Conservation (phyloP, 35 echinoderm and acorn worm species). For the Heliocidaris tuberculata region DNA sequence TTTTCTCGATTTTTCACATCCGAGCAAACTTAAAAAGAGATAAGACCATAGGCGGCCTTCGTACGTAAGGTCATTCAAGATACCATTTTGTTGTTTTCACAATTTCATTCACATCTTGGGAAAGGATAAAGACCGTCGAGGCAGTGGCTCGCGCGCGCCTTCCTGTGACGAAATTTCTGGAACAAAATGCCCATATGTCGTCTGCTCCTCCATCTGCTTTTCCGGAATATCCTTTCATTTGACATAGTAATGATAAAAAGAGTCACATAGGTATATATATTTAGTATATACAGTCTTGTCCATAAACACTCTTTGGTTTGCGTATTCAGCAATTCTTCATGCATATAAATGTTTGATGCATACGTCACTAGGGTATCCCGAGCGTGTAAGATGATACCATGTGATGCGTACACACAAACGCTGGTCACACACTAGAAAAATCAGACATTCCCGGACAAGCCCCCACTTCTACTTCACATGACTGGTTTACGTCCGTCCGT, state of each 20-base stretch:
- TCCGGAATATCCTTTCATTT: neutral
- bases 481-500: neutral
- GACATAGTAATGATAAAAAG: conserved; percentile 28
- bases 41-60: neutral
- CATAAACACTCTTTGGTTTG: conserved; percentile 50
- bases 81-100: conserved; percentile 19
- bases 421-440: conserved; percentile 26
- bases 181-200: neutral
- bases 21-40: conserved; percentile 23
- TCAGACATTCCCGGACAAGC: neutral
- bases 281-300: conserved; percentile 51
- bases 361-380: neutral
- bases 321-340: conserved; percentile 44
- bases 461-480: neutral
- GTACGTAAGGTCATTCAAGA: neutral
- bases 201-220: neutral
- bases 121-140: neutral
- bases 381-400: neutral
- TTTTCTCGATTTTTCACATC: neutral
- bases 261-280: conserved; percentile 48
- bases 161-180: neutral
- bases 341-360: conserved; percentile 36
- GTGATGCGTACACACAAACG: conserved; percentile 1
- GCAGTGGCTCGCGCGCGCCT: neutral
- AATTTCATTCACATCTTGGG: neutral